phyloP scores from a whole-genome alignment of 2,888 invertebrate species.

The Tachina grossa region DNA sequence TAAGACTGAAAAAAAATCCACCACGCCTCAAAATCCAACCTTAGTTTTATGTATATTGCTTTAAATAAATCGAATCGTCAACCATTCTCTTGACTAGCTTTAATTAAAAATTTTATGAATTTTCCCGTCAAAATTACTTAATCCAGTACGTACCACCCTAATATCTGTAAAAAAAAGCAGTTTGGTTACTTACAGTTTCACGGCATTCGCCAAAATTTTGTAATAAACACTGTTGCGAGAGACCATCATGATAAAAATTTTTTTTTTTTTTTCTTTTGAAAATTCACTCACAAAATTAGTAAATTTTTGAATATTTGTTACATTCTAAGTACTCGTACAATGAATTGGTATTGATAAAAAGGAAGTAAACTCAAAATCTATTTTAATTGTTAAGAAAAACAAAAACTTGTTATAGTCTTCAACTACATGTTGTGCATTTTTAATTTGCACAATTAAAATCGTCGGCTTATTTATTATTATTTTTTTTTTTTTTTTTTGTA shows the following conservation, averaged over 20 bases:
- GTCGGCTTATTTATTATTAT: background rate
- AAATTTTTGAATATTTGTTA: background rate
- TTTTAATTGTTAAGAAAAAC: background rate
- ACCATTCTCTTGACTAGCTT: no score
- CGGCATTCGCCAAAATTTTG: constrained; percentile 53
- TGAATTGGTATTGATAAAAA: background rate
- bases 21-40: no score
- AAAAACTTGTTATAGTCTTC: constrained; percentile 19
- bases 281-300: background rate
- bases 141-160: background rate
- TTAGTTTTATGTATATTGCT: no score
- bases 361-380: background rate
- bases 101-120: background rate
- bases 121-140: background rate
- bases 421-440: constrained; percentile 52
- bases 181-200: constrained; percentile 47
- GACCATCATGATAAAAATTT: background rate
- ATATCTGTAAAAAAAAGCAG: constrained; percentile 37
- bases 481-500: constrained; percentile 1
- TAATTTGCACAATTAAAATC: constrained; percentile 41
- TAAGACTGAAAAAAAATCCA: no score
- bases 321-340: background rate
- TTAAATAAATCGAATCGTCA: no score
- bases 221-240: constrained; percentile 26
- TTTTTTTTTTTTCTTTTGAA: background rate